Evolutionary conservation across 2,113 vertebrate genomes (phyloP).

Genomic region (Orycteropus afer): DNA sequence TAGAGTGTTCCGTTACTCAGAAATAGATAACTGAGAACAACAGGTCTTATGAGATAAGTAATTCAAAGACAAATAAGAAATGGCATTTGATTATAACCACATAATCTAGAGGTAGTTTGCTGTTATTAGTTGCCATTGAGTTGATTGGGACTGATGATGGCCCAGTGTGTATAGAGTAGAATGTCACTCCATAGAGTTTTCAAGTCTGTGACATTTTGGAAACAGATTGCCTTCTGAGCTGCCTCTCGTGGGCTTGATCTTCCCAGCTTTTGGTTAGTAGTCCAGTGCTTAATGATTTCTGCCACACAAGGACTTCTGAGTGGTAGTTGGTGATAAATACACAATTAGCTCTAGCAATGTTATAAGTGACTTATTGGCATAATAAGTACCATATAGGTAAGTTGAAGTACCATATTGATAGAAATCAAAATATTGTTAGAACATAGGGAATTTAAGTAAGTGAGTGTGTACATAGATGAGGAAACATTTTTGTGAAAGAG

Average conservation of each 20-base stretch:
- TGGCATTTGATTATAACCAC: background rate
- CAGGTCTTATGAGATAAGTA: rapidly evolving
- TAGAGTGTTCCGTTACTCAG: background rate
- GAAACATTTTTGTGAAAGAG: background rate
- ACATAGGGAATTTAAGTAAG: background rate
- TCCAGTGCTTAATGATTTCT: too few relatives aligned
- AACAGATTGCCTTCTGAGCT: too few relatives aligned
- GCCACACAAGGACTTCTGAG: background rate
- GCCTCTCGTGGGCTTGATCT: too few relatives aligned
- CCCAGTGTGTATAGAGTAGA: too few relatives aligned
- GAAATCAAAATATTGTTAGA: background rate
- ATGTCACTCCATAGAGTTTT: too few relatives aligned
- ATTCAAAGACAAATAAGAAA: background rate
- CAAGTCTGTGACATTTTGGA: too few relatives aligned
- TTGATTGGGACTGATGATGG: too few relatives aligned
- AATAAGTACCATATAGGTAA: background rate
- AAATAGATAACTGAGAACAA: background rate
- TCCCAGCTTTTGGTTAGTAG: too few relatives aligned
- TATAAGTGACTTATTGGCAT: background rate
- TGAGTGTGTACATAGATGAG: background rate
- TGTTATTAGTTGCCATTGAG: too few relatives aligned
- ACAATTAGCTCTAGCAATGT: background rate
- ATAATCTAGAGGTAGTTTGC: background rate
- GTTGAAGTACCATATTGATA: background rate
- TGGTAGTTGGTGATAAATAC: background rate